Base-by-base conservation (phyloP, 2,888 invertebrate genomes). In the Torymus aiolomorphi region DNA sequence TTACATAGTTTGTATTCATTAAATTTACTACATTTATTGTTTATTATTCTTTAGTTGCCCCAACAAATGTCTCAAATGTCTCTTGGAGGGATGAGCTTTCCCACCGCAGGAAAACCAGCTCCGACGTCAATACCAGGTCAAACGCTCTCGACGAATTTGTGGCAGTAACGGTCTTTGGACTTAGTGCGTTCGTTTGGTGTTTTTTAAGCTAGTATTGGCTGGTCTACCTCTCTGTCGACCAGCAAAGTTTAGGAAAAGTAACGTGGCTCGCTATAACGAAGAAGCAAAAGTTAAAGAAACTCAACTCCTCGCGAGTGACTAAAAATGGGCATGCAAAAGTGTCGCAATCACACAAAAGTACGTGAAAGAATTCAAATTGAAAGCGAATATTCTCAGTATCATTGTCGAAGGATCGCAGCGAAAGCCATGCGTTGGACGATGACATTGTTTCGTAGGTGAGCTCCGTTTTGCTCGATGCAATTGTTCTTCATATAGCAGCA, bases 11-110 rank as follows among this genome's bases (percentile, higher is more conserved):
- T 3, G 8, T 31, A 31, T 31, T 31, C 3, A 31, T 8, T 31
- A 3, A 31, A 31, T 31, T 31, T 31, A 31, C 31, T 31, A 31
- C 8, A 31, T 31, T 31, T 31, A 31, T 31, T 31, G 31, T 31
- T 5, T 31, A 31, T 20, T 56, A 31, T 54, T 86, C n/a, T 86
- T 49, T 82, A 90, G 89, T 84, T 92, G 82, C 91, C 91, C 61
- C 92, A 92, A 85, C 92, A 92, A 86, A 92, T 92, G 89, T 89
- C 91, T 18, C 92, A 91, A 86, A 88, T 92, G 86, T 90, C 91
- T 71, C 85, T 92, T 79, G 85, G 88, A 61, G 88, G 87, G 73
- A 83, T 88, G 80, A 83, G 82, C 61, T 90, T 89, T 65, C 78
- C 88, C 8, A 31, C 86, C n/a, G 49, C 87, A 20, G 86, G 86